Evolutionary conservation across 2,797 vertebrate genomes (phyloP), one percentile per base, ranked within the genome.

Genomic region (Rhincodon typus): DNA sequence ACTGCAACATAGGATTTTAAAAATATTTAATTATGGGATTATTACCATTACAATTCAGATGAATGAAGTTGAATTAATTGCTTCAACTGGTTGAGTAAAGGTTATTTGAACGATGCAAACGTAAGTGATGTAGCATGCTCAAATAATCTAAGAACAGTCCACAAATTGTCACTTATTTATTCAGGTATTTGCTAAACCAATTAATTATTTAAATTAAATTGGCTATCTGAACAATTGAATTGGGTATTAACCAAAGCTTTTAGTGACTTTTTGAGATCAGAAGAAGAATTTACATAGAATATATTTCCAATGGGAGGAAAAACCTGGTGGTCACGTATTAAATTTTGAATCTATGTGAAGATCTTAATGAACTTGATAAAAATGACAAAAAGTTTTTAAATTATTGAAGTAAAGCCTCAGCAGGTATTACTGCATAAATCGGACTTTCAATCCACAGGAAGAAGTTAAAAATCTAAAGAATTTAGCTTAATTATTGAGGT

Each of bases 1-100:
- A 93, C 74, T 79, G 95, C 62, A 62, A 86, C 53, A 86, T 87
- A 88, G n/a, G 94, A 42, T 88, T 96, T 96, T 67, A 10, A 69
- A 66, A 91, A 66, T 91, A n/a, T 91, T 91, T 95, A 17, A 95
- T 77, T 57, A 77, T n/a, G 46, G 30, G 77, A 46, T 94, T 94
- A 74, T 53, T 95, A n/a, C 70, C n/a, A 7, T 69, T 77, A 77
- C 53, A 46, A 57, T 95, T 57, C 70, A 34, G 46, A 30, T 94
- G 94, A 95, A n/a, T 25, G 66, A 67, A 69, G 34, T 69, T 94
- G 66, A 42, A 69, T 94, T 94, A 94, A 94, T 94, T 72, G 67
- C 93, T 30, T 70, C 25, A 15, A 46, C 67, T 72, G 67, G 4
- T 50, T 94, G 93, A 94, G 25, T 94, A 38, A n/a, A 70, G 21